These are phyloP conservation scores for Acipenser transmontanus DNA, from an alignment of 2,797 vertebrate genomes.

Conservation along the genomic window DNA sequence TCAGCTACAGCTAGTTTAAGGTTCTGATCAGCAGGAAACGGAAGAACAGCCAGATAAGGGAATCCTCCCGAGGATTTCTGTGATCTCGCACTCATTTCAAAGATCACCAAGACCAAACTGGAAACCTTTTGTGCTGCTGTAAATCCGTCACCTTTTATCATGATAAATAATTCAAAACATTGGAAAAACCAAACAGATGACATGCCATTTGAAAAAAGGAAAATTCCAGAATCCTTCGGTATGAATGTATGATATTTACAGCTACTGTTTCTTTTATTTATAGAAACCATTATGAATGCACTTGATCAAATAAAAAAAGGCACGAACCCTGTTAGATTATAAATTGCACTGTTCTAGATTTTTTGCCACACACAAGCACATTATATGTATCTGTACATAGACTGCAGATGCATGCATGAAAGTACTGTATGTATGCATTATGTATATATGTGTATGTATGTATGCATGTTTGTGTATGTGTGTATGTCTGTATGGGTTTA, in stretches of 20 bases:
- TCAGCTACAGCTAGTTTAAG: conserved; percentile 8
- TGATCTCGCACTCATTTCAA: conserved; percentile 25
- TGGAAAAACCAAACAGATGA: conserved; percentile 9
- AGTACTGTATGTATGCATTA: too few species aligned
- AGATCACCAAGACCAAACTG: conserved; percentile 19
- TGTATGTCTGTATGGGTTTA: too few species aligned
- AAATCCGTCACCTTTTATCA: conserved; percentile 4
- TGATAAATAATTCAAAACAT: conserved; percentile 18
- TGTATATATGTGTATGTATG: too few species aligned
- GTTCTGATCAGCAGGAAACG: conserved; percentile 27
- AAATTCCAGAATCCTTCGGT: too few species aligned
- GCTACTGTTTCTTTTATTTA: background rate
- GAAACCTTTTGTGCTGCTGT: conserved; percentile 12
- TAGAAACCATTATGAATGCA: too few species aligned
- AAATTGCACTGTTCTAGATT: too few species aligned
- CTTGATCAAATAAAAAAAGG: too few species aligned
- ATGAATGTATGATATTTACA: background rate
- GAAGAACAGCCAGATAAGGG: conserved; percentile 27
- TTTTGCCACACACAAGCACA: too few species aligned
- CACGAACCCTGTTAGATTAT: too few species aligned
- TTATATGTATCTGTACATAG: too few species aligned
- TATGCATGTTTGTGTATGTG: too few species aligned
- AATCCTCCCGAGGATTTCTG: conserved; percentile 24
- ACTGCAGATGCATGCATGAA: too few species aligned
- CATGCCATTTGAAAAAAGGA: background rate